Conservation (phyloP, 2,113 vertebrate species). For the Nothocercus julius region DNA sequence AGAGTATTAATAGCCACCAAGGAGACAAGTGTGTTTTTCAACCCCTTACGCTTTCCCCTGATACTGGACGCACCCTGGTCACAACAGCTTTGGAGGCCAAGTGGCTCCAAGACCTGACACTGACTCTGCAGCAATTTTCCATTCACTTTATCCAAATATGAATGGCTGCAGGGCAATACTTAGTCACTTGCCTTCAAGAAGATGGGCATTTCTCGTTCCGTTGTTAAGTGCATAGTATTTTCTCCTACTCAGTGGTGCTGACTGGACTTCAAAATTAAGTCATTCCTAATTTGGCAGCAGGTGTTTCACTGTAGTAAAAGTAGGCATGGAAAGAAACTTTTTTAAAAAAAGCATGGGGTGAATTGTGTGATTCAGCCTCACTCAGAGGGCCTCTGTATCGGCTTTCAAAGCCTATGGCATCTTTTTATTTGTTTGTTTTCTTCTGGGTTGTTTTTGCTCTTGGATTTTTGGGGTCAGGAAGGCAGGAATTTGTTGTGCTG, state of each 20-base stretch:
- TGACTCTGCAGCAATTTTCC: not conserved
- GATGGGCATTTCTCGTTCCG: not conserved
- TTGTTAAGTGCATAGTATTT: not conserved
- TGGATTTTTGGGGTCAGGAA: not conserved
- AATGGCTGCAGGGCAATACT: not conserved
- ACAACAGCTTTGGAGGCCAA: not conserved
- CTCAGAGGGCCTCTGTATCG: not conserved
- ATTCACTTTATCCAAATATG: not conserved
- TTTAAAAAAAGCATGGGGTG: not conserved
- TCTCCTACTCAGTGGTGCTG: not conserved
- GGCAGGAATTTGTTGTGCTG: not conserved
- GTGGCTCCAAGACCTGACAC: not conserved
- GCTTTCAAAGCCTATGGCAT: not conserved
- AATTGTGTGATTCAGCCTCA: not conserved
- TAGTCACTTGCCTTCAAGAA: not conserved
- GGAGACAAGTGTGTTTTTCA: not conserved
- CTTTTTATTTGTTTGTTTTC: not conserved
- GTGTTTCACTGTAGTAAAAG: not conserved
- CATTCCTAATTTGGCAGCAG: not conserved
- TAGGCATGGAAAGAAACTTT: not conserved
- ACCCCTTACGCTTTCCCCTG: not conserved
- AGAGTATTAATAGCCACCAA: not conserved
- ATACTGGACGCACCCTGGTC: not conserved
- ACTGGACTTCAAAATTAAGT: not conserved
- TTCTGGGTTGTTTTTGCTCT: not conserved